Base-by-base conservation (phyloP, 92 coral and sea anemone species). In the Porites lobata region DNA sequence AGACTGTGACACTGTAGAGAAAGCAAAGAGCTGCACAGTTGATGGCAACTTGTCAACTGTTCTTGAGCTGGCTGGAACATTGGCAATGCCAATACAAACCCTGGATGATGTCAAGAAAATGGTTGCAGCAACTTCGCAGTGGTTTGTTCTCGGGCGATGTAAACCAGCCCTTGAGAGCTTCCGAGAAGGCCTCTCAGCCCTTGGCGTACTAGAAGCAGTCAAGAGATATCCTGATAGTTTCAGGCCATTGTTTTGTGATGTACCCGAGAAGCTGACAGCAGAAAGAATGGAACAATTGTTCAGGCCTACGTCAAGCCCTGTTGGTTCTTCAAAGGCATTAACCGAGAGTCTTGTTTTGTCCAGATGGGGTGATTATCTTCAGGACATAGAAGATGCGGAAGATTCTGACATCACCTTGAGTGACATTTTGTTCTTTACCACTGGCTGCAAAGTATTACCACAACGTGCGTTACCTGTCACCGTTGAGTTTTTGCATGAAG, bases 341-440 rank as follows among this genome's bases (percentile, higher is more conserved):
- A 88, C 91, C 18, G 96, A 93, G 78, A 91, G 92, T 75, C 85
- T 91, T 29, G 94, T 93, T 77, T 78, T 91, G 69, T 93, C 96
- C 57, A 58, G 94, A 74, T 93, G 96, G 94, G 80, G 94, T 14
- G 94, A 93, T 32, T 93, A 94, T 88, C 93, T 94, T n/a, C 94
- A 89, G 86, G 96, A 94, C 65, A 75, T 90, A 77, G 94, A 94
- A 87, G 96, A 90, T 72, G 85, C 22, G 26, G 94, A 91, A 82
- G 96, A 91, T 84, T 67, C 87, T 82, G 69, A 63, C 86, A 77
- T 93, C 68, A 91, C 87, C 81, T 79, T 87, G 61, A 80, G 79
- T 63, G 96, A 93, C 80, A 87, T 93, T 81, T 91, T 91, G 90
- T 93, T 93, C 88, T 93, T 93, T 53, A 65, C 90, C 65, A 93